Evolutionary conservation across 2,113 vertebrate species (phyloP), one percentile per base, ranked within the genome.

Genomic region (Nothocercus julius): DNA sequence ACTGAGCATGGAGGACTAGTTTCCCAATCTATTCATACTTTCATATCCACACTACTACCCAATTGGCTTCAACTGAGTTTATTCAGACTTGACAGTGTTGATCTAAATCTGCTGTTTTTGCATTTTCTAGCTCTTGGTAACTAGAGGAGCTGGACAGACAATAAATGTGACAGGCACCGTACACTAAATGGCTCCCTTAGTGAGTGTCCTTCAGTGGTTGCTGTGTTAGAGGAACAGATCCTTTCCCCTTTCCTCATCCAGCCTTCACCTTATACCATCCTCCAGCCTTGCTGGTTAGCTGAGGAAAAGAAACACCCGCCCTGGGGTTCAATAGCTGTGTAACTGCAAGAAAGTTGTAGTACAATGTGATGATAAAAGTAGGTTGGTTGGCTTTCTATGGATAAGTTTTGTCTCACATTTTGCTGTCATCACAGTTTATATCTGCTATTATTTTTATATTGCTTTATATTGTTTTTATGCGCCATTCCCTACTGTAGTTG

Each of bases 351-450:
- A 56, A 17, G 40, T 61, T 91, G 51, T 63, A 77, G 87, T 80
- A 62, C 17, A n/a, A 51, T 45, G 45, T 7, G 80, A 93, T 63
- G 21, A n/a, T 45, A 45, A 4, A 27, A 66, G 34, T 1, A 49
- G 58, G 70, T 70, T 13, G 78, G 87, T 30, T 63, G 53, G 42
- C 93, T 90, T 81, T 66, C 80, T 56, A 30, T 3, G 61, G 90
- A 14, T 85, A 78, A 61, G 81, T 83, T 90, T 78, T 36, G 56
- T 51, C 70, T 63, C 0, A 0, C 34, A 51, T 25, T 51, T 81
- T 12, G 64, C 21, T 61, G 72, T 80, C 93, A 87, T 95, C 85
- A 63, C 82, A 30, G 92, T 90, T 87, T 67, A 56, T 94, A 34
- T 89, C 77, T 94, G 66, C 75, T 82, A 72, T 42, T 67, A 88